Percentiles rank a stretch among this genome's conserved stretches.
phyloP scores from a whole-genome alignment of 2,113 vertebrate genomes.

The Clarias magur region DNA sequence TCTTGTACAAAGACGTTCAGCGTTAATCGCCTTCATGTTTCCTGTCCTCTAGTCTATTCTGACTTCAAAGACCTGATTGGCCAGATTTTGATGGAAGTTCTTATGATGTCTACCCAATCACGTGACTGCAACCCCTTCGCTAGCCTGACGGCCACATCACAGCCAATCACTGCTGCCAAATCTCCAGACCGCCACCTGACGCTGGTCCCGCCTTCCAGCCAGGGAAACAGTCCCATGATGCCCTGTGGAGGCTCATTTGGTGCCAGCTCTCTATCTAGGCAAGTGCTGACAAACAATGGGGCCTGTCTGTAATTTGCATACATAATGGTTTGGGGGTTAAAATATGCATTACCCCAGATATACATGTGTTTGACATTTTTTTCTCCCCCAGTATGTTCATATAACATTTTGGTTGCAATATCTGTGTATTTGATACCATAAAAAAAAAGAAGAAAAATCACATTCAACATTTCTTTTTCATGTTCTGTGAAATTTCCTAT shows the following conservation, averaged over 20 bases:
- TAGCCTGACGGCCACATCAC: slow-evolving; percentile 94
- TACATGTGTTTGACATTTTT: neutral
- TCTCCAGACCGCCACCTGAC: slow-evolving; percentile 85
- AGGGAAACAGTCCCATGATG: slow-evolving; percentile 89
- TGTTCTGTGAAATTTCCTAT: slow-evolving; percentile 58
- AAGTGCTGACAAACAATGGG: slow-evolving; percentile 66
- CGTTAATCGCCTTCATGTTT: neutral
- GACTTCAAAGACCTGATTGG: slow-evolving; percentile 98
- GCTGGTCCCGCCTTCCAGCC: slow-evolving; percentile 81
- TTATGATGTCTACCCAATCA: slow-evolving; percentile 96
- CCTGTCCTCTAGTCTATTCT: slow-evolving; percentile 81
- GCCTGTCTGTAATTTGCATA: neutral
- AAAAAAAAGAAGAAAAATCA: neutral
- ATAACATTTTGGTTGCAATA: neutral
- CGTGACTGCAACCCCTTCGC: slow-evolving; percentile 93
- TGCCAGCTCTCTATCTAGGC: slow-evolving; percentile 93
- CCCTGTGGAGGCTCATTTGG: slow-evolving; percentile 85
- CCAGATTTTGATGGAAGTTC: slow-evolving; percentile 98
- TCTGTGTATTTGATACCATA: neutral
- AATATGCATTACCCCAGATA: neutral
- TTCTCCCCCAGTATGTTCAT: neutral
- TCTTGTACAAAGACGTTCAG: neutral
- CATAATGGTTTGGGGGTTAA: neutral
- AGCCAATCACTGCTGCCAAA: slow-evolving; percentile 89
- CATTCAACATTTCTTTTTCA: slow-evolving; percentile 58